phyloP scores from a whole-genome alignment of 2,113 vertebrate genomes.

The Microtus richardsoni region DNA sequence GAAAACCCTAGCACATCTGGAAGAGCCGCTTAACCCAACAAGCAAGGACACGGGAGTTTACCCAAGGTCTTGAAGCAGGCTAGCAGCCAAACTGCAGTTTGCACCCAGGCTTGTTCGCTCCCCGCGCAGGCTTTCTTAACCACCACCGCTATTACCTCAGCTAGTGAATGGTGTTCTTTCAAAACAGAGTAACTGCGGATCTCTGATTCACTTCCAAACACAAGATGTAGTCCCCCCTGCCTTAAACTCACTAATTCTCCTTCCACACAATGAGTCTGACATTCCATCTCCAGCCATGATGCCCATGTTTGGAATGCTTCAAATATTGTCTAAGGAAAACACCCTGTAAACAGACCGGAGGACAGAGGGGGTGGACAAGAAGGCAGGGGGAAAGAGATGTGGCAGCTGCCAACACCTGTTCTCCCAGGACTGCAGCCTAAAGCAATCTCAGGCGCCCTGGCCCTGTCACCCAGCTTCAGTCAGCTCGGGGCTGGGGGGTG shows the following conservation, averaged over 20 bases:
- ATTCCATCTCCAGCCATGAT: not conserved
- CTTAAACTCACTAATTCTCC: constrained; percentile 32
- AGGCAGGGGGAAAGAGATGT: not conserved
- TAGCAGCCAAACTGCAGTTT: not conserved
- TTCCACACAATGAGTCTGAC: constrained; percentile 36
- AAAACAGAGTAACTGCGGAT: not conserved
- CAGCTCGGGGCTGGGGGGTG: not conserved
- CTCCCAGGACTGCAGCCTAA: constrained; percentile 25
- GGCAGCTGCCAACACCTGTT: constrained; percentile 70
- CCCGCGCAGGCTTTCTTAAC: not conserved
- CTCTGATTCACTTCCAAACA: constrained; percentile 60
- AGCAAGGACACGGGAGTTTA: not conserved
- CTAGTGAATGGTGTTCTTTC: not conserved
- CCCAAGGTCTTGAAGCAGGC: not conserved
- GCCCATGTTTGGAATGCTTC: constrained; percentile 66
- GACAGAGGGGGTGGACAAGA: not conserved
- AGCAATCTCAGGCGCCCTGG: not conserved
- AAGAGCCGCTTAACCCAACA: not conserved
- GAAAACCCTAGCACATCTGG: not conserved
- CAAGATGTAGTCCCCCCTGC: not conserved
- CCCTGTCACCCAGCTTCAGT: not conserved
- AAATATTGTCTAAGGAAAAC: constrained; percentile 48
- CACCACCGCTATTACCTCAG: not conserved
- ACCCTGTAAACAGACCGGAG: constrained; percentile 64
- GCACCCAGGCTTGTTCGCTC: not conserved